A percentile compares a stretch with the other conserved stretches of the same genome.
These are phyloP conservation scores for Corvus cornix DNA, from an alignment of 2,113 vertebrate genomes.

Conservation along the genomic window DNA sequence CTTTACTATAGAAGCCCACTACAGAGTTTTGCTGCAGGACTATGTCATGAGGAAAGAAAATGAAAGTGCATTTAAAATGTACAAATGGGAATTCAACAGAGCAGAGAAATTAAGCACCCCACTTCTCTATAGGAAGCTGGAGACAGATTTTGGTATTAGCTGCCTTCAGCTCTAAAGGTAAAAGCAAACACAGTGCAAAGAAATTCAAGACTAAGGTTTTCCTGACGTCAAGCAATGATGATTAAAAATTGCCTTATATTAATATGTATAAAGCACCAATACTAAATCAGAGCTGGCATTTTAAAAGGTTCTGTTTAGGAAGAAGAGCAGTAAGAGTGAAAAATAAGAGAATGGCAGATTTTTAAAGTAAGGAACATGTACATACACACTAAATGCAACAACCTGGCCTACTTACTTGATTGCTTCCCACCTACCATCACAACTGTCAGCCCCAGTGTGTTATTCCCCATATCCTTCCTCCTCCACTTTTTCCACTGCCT, in stretches of 20 bases:
- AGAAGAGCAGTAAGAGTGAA: neutral
- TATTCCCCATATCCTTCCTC: neutral
- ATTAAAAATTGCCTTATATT: neutral
- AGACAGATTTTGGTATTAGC: neutral
- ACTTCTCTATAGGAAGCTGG: neutral
- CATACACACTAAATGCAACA: neutral
- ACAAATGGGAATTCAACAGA: neutral
- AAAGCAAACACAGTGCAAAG: neutral
- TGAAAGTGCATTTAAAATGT: neutral
- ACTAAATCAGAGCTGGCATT: neutral
- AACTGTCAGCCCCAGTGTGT: neutral
- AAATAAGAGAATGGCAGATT: neutral
- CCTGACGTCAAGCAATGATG: neutral
- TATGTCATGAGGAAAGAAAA: neutral
- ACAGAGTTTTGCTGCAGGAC: neutral
- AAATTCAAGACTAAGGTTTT: neutral
- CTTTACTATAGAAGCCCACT: neutral
- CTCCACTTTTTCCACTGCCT: neutral
- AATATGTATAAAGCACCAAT: neutral
- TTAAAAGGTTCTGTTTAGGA: neutral
- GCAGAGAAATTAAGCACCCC: neutral
- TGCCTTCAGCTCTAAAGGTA: neutral
- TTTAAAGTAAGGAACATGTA: neutral
- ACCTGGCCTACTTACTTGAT: neutral
- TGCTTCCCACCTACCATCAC: neutral